phyloP scores from a whole-genome alignment of 2,797 vertebrate species.

The Periparus ater region DNA sequence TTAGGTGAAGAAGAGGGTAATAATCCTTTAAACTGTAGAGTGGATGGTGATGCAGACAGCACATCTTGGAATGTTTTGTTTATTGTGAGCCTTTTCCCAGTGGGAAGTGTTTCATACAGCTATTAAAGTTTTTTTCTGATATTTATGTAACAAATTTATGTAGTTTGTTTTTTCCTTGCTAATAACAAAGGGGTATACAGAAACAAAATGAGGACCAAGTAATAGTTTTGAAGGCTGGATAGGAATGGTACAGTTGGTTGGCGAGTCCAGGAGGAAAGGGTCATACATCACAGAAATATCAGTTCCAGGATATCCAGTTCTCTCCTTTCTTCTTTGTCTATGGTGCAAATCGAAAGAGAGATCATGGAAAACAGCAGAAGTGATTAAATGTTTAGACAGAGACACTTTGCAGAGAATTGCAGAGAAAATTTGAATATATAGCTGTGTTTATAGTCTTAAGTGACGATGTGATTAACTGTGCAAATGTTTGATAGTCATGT shows the following conservation, averaged over 20 bases:
- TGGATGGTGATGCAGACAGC: rapidly evolving
- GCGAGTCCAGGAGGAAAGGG: background rate
- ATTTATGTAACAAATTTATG: background rate
- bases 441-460: background rate
- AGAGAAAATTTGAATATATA: background rate
- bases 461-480: background rate
- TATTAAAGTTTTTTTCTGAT: background rate
- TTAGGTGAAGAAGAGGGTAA: background rate
- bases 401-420: background rate
- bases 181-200: background rate
- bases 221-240: background rate
- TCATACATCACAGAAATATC: background rate
- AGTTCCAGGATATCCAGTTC: background rate
- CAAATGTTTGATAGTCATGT: background rate
- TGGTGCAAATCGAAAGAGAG: background rate
- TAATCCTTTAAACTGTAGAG: background rate
- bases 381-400: background rate
- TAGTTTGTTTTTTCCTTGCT: background rate
- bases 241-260: background rate
- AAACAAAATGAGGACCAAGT: background rate
- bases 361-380: background rate
- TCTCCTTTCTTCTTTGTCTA: background rate
- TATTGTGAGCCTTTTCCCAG: background rate
- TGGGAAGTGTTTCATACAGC: background rate
- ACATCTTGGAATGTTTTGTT: background rate